phyloP scores from a whole-genome alignment of 2,797 vertebrate species.

The Tympanoctomys barrerae region DNA sequence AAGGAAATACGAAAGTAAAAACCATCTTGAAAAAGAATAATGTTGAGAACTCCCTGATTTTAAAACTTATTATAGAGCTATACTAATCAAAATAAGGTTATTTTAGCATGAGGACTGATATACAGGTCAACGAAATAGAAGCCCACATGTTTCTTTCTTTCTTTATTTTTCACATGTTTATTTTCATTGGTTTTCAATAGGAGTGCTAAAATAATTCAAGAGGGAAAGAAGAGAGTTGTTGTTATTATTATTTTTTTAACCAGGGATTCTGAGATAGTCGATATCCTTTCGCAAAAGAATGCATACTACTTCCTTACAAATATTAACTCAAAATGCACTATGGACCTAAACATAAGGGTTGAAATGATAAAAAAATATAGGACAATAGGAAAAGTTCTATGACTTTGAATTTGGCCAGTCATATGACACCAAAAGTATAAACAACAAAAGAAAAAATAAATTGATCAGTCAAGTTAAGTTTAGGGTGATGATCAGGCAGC shows the following conservation, averaged over 20 bases:
- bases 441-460: background rate
- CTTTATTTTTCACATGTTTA: background rate
- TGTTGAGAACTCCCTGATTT: constrained; percentile 34
- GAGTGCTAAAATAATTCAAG: background rate
- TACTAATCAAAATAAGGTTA: background rate
- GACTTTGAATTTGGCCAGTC: background rate
- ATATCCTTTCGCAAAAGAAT: constrained; percentile 12
- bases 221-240: background rate
- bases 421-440: background rate
- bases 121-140: background rate
- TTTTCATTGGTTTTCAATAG: background rate
- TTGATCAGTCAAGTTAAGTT: background rate
- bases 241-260: background rate
- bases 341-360: background rate
- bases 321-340: background rate
- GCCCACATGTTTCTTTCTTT: background rate
- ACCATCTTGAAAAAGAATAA: background rate
- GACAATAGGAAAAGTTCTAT: background rate
- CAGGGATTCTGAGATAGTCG: background rate
- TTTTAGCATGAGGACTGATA: background rate
- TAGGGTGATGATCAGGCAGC: background rate
- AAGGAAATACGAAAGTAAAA: constrained; percentile 1
- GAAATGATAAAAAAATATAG: background rate
- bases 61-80: background rate
- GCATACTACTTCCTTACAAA: background rate